Evolutionary conservation across 2,888 invertebrate species (phyloP), one percentile per base, ranked within the genome.

Genomic region (Scaptomyza cyrtandrae): DNA sequence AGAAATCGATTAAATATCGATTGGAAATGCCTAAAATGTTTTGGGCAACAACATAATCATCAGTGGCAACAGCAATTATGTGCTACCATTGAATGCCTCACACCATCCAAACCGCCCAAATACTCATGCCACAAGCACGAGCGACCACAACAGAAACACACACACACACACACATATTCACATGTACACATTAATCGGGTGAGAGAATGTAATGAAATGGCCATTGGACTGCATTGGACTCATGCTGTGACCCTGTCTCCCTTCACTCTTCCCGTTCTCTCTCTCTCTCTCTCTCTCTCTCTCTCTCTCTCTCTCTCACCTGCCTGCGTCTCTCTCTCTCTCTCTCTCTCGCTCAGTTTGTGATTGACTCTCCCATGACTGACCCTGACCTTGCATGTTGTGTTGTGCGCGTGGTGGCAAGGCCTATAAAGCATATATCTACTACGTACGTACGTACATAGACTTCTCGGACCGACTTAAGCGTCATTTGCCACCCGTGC

Each of bases 331-430:
- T 19, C 13, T 3, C 11, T 37, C 27, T 19, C 7, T 3, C 3
- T 29, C 6, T 11, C 35, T 31, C 6, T 14, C 27, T 31, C 35
- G 16, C 24, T 35, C 14, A 35, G 4, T 33, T 31, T 41, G 33
- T 31, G 35, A 37, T 56, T 44, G 58, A 39, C 46, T 46, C 49
- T 24, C 3, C 33, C 33, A 9, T 16, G 48, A 35, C 60, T 79
- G 62, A 43, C 84, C 72, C 58, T 75, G 82, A 87, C 87, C 87
- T 82, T 87, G 78, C 14, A 43, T 33, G 46, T n/a, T 29, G 19
- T 35, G 57, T 16, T 41, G 16, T 16, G 16, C 3, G 41, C 4
- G 41, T 41, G 41, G 41, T 33, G 16, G 10, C 44, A 43, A 33
- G 52, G 69, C 69, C 54, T 49, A 39, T 39, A 39, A 53, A 43